A percentile compares a stretch with the other conserved stretches of the same genome.
These are phyloP conservation scores for Macquaria australasica DNA, from an alignment of 2,113 vertebrate genomes.

Conservation along the genomic window DNA sequence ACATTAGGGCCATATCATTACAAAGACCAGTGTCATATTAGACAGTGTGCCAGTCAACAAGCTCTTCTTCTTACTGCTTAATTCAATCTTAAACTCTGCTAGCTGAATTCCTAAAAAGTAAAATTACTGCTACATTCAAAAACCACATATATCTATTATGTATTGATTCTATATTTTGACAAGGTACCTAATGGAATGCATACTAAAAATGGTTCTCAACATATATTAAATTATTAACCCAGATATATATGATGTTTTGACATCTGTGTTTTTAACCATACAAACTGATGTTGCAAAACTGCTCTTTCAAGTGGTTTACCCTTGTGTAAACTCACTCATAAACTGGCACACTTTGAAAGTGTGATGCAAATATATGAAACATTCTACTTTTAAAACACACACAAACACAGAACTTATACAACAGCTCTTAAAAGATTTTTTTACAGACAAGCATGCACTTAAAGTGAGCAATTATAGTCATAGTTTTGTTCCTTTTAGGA, in stretches of 20 bases:
- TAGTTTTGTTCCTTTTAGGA: conserved; percentile 22
- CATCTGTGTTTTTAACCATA: background rate
- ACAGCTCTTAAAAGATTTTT: background rate
- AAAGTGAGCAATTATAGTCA: conserved; percentile 13
- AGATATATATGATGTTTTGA: background rate
- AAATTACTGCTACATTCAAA: background rate
- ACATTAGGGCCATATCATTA: background rate
- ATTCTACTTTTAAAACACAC: background rate
- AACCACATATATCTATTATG: background rate
- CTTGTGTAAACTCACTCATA: background rate
- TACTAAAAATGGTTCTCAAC: background rate
- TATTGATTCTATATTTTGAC: background rate
- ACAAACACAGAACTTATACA: conserved; percentile 8
- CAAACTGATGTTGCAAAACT: background rate
- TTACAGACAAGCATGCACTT: conserved; percentile 2
- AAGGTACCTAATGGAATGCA: background rate
- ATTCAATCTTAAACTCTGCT: background rate
- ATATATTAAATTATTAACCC: background rate
- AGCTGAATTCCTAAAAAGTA: background rate
- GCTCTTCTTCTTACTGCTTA: background rate
- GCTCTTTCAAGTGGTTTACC: background rate
- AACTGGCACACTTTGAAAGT: background rate
- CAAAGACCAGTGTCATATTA: background rate
- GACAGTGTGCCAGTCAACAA: background rate
- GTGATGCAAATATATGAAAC: conserved; percentile 16